phyloP scores from a whole-genome alignment of 2,113 vertebrate species.

The Ammodytes dubius region DNA sequence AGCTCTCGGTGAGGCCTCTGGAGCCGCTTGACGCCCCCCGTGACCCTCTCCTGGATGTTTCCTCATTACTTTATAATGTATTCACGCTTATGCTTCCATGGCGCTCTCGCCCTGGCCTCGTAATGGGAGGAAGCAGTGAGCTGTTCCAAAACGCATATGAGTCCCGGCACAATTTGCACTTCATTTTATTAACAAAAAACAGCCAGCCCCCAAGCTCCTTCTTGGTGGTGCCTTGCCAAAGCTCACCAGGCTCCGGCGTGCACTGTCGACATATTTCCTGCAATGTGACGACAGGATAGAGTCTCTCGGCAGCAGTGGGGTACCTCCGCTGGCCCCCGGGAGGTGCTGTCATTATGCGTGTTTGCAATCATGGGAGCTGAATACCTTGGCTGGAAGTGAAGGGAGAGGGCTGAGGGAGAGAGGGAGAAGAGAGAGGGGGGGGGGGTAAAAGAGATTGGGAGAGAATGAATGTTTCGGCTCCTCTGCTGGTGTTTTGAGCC shows the following conservation, averaged over 20 bases:
- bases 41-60: conserved; percentile 85
- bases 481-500: conserved; percentile 77
- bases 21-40: conserved; percentile 72
- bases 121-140: conserved; percentile 88
- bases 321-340: conserved; percentile 87
- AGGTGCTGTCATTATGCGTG: conserved; percentile 92
- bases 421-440: conserved; percentile 30
- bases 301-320: conserved; percentile 80
- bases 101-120: conserved; percentile 86
- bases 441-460: conserved; percentile 29
- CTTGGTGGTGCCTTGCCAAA: conserved; percentile 79
- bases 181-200: conserved; percentile 89
- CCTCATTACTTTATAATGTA: conserved; percentile 91
- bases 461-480: conserved; percentile 78
- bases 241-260: conserved; percentile 71
- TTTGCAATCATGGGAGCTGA: conserved; percentile 89
- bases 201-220: conserved; percentile 82
- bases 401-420: conserved; percentile 71
- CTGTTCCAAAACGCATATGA: conserved; percentile 83
- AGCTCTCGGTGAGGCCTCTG: conserved; percentile 80
- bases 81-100: conserved; percentile 87
- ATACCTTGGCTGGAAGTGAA: conserved; percentile 88
- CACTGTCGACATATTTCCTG: conserved; percentile 77
- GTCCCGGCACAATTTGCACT: conserved; percentile 87
- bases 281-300: conserved; percentile 88